Base-by-base conservation (phyloP, 2,888 invertebrate species). In the Brenthis ino region DNA sequence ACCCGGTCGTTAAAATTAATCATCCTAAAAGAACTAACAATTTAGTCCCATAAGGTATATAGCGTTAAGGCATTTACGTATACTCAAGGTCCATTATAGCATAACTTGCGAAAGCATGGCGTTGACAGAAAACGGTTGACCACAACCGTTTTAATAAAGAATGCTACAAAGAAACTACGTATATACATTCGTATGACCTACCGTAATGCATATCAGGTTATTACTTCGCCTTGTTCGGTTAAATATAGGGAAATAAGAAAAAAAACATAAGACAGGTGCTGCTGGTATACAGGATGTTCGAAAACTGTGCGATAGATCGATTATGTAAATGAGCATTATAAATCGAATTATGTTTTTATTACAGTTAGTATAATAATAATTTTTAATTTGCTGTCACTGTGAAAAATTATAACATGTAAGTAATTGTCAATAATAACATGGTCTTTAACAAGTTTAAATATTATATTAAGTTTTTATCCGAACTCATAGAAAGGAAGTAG, bases 221-320 rank as follows among this genome's bases (percentile, higher is more conserved):
- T 83, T 83, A 81, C 20, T 33, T 78, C 77, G 79, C 77, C 80
- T 80, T 79, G 79, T 77, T 76, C 80, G 82, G 82, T 79, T 80
- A 80, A 81, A 77, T 76, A 80, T 77, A 81, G 80, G 80, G 78
- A 79, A 78, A 81, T 82, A 75, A 74, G 75, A 79, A 84, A 84
- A 82, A 84, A 81, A 81, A 80, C 79, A 79, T 78, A 79, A 81
- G 82, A 84, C 89, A 89, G 89, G 88, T 89, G 89, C 76, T n/a
- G 16, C 6, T 13, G 3, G 47, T 72, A 69, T 80, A 88, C 81
- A 86, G 86, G 82, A 2, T 80, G 87, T 69, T 80, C 57, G 58
- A 67, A 77, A 79, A 75, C 65, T 50, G 16, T 37, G n/a, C 53
- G 1, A 6, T 61, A 37, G 16, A 54, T 14, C 65, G 71, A 76